These are phyloP conservation scores for Lumbricus terrestris DNA, from an alignment of 2,888 invertebrate species.

Conservation along the genomic window DNA sequence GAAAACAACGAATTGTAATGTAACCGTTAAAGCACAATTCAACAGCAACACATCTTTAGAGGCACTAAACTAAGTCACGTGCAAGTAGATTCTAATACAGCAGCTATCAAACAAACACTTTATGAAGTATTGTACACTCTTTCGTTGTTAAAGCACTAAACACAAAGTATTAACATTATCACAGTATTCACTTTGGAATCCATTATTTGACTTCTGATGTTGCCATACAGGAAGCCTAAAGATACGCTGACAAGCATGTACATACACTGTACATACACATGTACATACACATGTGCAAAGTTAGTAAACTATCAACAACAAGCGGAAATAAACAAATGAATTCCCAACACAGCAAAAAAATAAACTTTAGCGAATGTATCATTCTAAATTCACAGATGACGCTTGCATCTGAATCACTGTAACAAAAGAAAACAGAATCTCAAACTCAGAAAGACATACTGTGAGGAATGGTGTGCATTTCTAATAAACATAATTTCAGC, in stretches of 20 bases:
- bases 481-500: not conserved
- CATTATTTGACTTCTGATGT: not conserved
- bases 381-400: not conserved
- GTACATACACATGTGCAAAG: not conserved
- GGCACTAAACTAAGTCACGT: not conserved
- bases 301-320: not conserved
- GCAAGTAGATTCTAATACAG: not conserved
- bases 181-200: not conserved
- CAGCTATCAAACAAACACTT: not conserved
- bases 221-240: not conserved
- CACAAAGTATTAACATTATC: not conserved
- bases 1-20: not conserved
- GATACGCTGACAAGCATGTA: not conserved
- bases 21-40: not conserved
- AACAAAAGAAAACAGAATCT: not conserved
- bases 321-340: not conserved
- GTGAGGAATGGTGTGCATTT: not conserved
- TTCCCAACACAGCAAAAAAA: not conserved
- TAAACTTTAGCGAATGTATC: not conserved
- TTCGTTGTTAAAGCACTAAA: too few species aligned
- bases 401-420: not conserved
- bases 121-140: too few species aligned
- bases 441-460: not conserved
- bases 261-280: not conserved
- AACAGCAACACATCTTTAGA: not conserved